These are phyloP conservation scores for Melipona quadrifasciata DNA, from an alignment of 1,140 invertebrate genomes.

Conservation along the genomic window DNA sequence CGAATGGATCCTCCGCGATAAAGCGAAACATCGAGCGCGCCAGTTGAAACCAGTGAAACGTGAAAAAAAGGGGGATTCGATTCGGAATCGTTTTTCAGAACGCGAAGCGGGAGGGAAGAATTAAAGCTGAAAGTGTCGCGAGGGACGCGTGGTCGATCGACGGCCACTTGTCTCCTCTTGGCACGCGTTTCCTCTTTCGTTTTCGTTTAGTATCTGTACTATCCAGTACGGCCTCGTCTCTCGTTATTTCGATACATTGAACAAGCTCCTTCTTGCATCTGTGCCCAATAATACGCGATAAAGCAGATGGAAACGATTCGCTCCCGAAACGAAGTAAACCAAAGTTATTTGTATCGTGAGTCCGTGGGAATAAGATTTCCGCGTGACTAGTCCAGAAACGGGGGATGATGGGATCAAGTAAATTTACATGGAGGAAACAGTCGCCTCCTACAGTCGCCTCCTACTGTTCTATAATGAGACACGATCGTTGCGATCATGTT, in stretches of 20 bases:
- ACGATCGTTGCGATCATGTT: no score
- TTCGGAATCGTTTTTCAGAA: slow-evolving; percentile 3
- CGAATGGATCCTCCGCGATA: neutral
- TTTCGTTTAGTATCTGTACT: neutral
- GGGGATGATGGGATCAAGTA: no score
- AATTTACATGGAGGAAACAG: no score
- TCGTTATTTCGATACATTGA: slow-evolving; percentile 25
- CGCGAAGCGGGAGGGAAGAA: neutral
- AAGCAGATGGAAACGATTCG: neutral
- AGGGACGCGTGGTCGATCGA: slow-evolving; percentile 40
- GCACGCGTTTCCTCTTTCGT: slow-evolving; percentile 24
- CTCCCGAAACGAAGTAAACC: neutral
- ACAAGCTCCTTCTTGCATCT: no score
- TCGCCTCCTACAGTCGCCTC: no score
- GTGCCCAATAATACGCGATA: neutral
- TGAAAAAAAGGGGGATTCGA: neutral
- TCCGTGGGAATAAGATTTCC: neutral
- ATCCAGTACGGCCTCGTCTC: neutral
- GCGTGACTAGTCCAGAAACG: neutral
- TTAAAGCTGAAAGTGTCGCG: slow-evolving; percentile 31
- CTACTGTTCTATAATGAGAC: no score
- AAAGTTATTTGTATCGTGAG: neutral
- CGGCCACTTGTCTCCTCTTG: neutral
- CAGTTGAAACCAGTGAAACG: neutral
- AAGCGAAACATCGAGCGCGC: slow-evolving; percentile 1